Percentiles rank a stretch among this genome's conserved stretches.
Conservation (phyloP, 2,888 invertebrate genomes). For the Ormyrus thymus region DNA sequence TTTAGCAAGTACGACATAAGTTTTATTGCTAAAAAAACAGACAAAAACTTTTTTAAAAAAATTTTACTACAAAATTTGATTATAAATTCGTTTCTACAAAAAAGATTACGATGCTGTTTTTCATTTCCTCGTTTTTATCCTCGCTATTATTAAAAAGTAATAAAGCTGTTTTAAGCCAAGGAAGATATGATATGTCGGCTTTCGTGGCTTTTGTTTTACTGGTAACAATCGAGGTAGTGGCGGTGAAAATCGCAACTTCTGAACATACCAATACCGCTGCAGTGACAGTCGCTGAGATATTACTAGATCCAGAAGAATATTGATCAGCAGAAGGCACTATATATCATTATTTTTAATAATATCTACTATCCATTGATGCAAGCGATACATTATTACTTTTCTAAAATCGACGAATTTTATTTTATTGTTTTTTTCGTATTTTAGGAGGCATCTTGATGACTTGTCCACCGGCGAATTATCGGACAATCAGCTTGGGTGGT, state of each 20-base stretch:
- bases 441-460: slow-evolving; percentile 55
- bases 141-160: slow-evolving; percentile 12
- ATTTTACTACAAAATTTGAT: background rate
- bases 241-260: slow-evolving; percentile 21
- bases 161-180: background rate
- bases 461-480: slow-evolving; percentile 53
- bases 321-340: background rate
- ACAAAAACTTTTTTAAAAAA: too few relatives aligned
- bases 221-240: slow-evolving; percentile 45
- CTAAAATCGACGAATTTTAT: background rate
- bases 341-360: too few relatives aligned
- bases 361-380: too few relatives aligned
- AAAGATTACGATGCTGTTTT: slow-evolving; percentile 7
- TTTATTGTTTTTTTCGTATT: background rate
- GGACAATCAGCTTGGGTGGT: slow-evolving; percentile 59
- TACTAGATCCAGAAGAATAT: slow-evolving; percentile 23
- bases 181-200: slow-evolving; percentile 2
- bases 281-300: background rate
- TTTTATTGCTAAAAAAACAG: too few relatives aligned
- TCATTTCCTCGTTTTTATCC: background rate
- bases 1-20: too few relatives aligned
- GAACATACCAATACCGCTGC: slow-evolving; percentile 16
- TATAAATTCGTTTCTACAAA: background rate
- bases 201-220: slow-evolving; percentile 38
- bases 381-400: too few relatives aligned